phyloP scores from a whole-genome alignment of 1,140 invertebrate species.

The Zophobas morio region DNA sequence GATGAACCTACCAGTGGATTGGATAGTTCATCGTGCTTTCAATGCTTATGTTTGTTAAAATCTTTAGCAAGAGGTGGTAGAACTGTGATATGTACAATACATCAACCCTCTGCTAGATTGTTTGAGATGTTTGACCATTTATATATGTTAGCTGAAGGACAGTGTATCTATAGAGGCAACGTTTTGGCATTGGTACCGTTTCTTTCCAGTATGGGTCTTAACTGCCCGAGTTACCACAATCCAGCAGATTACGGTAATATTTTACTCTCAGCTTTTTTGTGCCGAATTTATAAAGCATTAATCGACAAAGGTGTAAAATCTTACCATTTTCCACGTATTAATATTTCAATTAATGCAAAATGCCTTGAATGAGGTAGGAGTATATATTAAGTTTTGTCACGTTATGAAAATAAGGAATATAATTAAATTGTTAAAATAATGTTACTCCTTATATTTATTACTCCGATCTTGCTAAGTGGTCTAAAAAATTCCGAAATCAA shows the following conservation, averaged over 20 bases:
- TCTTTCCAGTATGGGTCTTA: constrained; percentile 84
- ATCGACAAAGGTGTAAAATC: too few species aligned
- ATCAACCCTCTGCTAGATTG: constrained; percentile 95
- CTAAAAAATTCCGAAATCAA: too few species aligned
- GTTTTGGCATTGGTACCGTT: constrained; percentile 89
- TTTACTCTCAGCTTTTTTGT: neutral
- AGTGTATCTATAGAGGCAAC: constrained; percentile 92
- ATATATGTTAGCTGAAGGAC: constrained; percentile 91
- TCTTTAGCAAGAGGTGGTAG: constrained; percentile 84
- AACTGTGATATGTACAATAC: constrained; percentile 96
- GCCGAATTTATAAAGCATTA: too few species aligned
- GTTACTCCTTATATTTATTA: too few species aligned
- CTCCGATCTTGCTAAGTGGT: too few species aligned
- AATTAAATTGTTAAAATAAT: too few species aligned
- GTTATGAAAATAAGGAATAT: too few species aligned
- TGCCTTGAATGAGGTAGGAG: too few species aligned
- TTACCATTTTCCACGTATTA: too few species aligned
- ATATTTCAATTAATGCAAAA: too few species aligned
- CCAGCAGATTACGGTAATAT: constrained; percentile 92
- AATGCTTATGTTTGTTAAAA: constrained; percentile 89
- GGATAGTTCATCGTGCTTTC: constrained; percentile 93
- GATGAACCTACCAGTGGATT: constrained; percentile 97
- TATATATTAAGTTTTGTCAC: too few species aligned
- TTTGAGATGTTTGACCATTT: constrained; percentile 97
- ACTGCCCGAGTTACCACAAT: constrained; percentile 95